Evolutionary conservation across 2,113 vertebrate species (phyloP).

Genomic region (Circaetus gallicus): DNA sequence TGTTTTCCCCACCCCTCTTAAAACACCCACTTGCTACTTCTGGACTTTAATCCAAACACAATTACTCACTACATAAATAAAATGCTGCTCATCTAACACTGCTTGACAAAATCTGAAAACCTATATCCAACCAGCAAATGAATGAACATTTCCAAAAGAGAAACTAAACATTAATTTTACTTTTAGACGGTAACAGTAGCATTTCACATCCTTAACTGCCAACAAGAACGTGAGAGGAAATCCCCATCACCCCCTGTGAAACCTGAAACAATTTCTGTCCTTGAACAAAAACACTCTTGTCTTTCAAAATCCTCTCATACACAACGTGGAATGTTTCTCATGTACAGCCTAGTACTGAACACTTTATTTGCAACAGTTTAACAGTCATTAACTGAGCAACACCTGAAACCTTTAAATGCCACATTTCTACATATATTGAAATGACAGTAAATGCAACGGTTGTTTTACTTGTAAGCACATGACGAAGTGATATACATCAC

Average conservation of each 20-base stretch:
- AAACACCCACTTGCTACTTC: slow-evolving; percentile 15
- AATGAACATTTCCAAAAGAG: slow-evolving; percentile 64
- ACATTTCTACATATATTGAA: slow-evolving; percentile 64
- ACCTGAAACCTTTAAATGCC: slow-evolving; percentile 82
- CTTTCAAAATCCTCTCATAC: slow-evolving; percentile 59
- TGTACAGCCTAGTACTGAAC: slow-evolving; percentile 67
- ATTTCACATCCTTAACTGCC: slow-evolving; percentile 67
- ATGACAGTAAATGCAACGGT: slow-evolving; percentile 74
- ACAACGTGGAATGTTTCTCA: slow-evolving; percentile 74
- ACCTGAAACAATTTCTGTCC: slow-evolving; percentile 57
- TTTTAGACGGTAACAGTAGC: slow-evolving; percentile 63
- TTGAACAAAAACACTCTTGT: slow-evolving; percentile 61
- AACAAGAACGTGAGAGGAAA: slow-evolving; percentile 63
- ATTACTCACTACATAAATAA: slow-evolving; percentile 35
- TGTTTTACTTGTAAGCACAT: slow-evolving; percentile 67
- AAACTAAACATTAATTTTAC: slow-evolving; percentile 71
- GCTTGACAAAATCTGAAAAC: slow-evolving; percentile 21
- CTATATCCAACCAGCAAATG: slow-evolving; percentile 41
- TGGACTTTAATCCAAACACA: slow-evolving; percentile 38
- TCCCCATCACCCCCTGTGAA: slow-evolving; percentile 42
- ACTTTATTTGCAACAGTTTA: slow-evolving; percentile 67
- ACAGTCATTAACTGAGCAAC: slow-evolving; percentile 76
- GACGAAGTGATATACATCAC: slow-evolving; percentile 70
- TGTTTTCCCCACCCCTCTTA: slow-evolving; percentile 40
- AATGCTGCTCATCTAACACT: slow-evolving; percentile 35